phyloP scores from a whole-genome alignment of 2,113 vertebrate species.

The Fregetta grallaria region DNA sequence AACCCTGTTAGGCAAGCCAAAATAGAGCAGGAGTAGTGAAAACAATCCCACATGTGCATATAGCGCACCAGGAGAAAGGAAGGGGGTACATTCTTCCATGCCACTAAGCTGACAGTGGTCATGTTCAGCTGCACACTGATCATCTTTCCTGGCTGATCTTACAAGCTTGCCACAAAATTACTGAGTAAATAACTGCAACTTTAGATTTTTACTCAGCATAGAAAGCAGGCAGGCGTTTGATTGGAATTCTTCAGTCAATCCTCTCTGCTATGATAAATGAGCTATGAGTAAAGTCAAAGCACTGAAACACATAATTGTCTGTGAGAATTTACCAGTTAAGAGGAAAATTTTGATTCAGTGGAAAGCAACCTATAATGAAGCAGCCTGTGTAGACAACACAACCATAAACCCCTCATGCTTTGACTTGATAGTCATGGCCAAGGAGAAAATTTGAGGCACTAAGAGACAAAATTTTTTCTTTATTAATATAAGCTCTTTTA shows the following conservation, averaged over 20 bases:
- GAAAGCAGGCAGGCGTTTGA: not conserved
- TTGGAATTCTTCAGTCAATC: not conserved
- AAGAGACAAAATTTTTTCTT: not conserved
- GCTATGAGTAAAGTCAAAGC: not conserved
- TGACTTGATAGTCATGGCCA: not conserved
- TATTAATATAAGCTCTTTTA: not conserved
- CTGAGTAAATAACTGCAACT: constrained; percentile 15
- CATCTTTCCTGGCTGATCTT: not conserved
- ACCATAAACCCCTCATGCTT: not conserved
- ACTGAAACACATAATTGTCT: not conserved
- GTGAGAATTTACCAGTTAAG: not conserved
- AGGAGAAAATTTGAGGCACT: not conserved
- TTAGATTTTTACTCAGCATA: not conserved
- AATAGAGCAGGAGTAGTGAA: not conserved
- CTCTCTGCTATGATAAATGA: constrained; percentile 13
- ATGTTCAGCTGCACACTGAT: not conserved
- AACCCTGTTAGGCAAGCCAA: not conserved
- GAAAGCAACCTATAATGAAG: not conserved
- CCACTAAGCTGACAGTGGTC: not conserved
- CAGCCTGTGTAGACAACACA: not conserved
- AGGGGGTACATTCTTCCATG: not conserved
- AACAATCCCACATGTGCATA: not conserved
- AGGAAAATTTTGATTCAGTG: constrained; percentile 14
- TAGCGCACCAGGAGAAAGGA: not conserved
- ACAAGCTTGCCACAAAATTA: not conserved